Conservation (phyloP, 2,797 vertebrate genomes). For the Heterohyrax brucei region DNA sequence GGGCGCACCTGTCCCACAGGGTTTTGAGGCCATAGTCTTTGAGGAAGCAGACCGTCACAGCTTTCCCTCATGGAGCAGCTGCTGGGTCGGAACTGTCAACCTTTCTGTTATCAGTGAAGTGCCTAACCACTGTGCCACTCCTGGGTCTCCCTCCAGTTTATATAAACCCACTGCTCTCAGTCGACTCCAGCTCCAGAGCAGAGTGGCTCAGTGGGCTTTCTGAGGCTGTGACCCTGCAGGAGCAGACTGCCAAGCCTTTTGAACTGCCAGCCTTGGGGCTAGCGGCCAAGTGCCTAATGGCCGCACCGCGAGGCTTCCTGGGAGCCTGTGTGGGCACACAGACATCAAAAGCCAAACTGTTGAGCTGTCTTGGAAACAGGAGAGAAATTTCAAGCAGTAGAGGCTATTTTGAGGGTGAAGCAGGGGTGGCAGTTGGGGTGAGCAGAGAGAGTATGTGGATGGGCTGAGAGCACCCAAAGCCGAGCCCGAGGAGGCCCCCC, state of each 20-base stretch:
- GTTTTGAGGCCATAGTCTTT: not conserved
- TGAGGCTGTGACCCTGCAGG: no score
- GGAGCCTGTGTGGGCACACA: accelerated
- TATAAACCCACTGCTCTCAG: no score
- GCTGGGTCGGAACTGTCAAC: no score
- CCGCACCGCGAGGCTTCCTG: not conserved
- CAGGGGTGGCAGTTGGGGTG: accelerated
- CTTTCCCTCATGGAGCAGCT: no score
- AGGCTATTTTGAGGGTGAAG: accelerated
- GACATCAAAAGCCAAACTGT: accelerated
- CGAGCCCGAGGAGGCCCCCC: not conserved
- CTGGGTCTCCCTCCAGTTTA: no score
- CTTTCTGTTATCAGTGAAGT: no score
- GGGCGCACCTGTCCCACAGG: not conserved
- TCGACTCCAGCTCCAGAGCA: no score
- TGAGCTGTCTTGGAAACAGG: accelerated
- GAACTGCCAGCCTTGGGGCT: not conserved
- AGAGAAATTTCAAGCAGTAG: accelerated
- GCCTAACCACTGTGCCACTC: no score
- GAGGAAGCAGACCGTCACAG: no score
- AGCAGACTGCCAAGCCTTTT: not conserved
- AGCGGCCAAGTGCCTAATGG: not conserved
- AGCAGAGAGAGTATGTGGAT: no score
- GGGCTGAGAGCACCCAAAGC: no score
- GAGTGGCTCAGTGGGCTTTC: no score